Conservation (phyloP, 1,140 invertebrate species). For the Solenopsis fugax region DNA sequence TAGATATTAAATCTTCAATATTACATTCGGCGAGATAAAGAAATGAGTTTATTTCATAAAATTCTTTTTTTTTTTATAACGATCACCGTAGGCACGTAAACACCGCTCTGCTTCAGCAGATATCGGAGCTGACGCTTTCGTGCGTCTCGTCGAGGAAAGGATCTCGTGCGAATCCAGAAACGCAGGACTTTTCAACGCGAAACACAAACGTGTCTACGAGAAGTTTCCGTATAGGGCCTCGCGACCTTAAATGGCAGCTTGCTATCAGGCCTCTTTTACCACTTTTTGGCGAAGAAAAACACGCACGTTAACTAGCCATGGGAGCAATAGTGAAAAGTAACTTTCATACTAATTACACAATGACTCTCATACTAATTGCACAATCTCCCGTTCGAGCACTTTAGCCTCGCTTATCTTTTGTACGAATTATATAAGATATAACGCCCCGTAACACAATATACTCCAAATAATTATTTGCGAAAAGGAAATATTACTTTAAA, state of each 20-base stretch:
- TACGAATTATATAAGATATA: conserved; percentile 29
- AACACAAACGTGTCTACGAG: conserved; percentile 30
- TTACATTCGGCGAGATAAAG: not conserved
- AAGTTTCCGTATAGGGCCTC: conserved; percentile 65
- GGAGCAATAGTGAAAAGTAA: conserved; percentile 31
- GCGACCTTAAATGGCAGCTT: conserved; percentile 79
- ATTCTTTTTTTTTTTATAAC: not conserved
- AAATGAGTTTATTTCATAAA: not conserved
- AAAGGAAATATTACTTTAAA: not conserved
- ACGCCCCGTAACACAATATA: not conserved
- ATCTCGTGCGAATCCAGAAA: conserved; percentile 17
- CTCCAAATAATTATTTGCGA: not conserved
- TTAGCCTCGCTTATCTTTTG: conserved; percentile 20
- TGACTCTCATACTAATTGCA: conserved; percentile 42
- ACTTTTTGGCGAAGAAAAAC: conserved; percentile 54
- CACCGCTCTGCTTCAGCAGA: not conserved
- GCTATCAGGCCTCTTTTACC: conserved; percentile 51
- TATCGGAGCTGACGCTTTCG: not conserved
- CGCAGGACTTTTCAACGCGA: conserved; percentile 3
- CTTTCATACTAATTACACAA: conserved; percentile 51
- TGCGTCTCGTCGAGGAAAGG: not conserved
- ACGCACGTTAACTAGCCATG: not conserved
- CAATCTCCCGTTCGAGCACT: not conserved
- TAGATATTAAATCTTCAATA: not conserved
- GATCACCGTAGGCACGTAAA: not conserved